These are phyloP conservation scores for Rhinatrema bivittatum DNA, from an alignment of 2,797 vertebrate genomes.

Conservation along the genomic window DNA sequence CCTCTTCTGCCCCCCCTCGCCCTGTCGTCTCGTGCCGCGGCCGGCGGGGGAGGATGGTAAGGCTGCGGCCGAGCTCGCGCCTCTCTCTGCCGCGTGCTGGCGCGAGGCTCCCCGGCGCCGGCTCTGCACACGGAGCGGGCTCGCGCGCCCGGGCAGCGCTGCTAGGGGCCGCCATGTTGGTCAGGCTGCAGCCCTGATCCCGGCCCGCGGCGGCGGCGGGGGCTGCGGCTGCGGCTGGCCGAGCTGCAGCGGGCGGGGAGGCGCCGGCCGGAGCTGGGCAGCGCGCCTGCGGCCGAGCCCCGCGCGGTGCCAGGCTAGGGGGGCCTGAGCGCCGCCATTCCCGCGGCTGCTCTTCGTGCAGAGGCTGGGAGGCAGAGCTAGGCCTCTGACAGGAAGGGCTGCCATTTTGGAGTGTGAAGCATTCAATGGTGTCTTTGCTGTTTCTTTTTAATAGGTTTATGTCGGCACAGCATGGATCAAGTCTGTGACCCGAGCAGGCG, in stretches of 20 bases:
- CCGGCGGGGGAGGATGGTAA: background rate
- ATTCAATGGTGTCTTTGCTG: constrained; percentile 16
- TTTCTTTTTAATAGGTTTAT: constrained; percentile 66
- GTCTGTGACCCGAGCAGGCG: constrained; percentile 64
- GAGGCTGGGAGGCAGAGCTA: constrained; percentile 20
- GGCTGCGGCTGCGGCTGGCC: constrained; percentile 37
- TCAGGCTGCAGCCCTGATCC: background rate
- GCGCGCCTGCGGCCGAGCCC: constrained; percentile 21
- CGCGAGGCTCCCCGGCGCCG: background rate
- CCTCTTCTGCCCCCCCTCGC: constrained; percentile 31
- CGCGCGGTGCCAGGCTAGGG: constrained; percentile 4
- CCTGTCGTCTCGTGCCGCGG: background rate
- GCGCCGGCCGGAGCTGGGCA: constrained; percentile 18
- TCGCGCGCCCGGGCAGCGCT: no score
- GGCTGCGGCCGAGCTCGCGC: background rate
- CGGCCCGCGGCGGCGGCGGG: constrained; percentile 17
- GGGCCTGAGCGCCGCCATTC: constrained; percentile 2
- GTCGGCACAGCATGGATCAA: constrained; percentile 75
- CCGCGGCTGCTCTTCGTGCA: background rate
- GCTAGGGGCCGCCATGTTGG: constrained; percentile 8
- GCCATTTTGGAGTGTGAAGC: constrained; percentile 53
- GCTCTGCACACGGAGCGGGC: no score
- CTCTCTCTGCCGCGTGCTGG: constrained; percentile 3
- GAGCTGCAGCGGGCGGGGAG: constrained; percentile 32
- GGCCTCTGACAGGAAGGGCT: no score